Base-by-base conservation (phyloP, 1,140 invertebrate species). In the Drosophila subobscura region DNA sequence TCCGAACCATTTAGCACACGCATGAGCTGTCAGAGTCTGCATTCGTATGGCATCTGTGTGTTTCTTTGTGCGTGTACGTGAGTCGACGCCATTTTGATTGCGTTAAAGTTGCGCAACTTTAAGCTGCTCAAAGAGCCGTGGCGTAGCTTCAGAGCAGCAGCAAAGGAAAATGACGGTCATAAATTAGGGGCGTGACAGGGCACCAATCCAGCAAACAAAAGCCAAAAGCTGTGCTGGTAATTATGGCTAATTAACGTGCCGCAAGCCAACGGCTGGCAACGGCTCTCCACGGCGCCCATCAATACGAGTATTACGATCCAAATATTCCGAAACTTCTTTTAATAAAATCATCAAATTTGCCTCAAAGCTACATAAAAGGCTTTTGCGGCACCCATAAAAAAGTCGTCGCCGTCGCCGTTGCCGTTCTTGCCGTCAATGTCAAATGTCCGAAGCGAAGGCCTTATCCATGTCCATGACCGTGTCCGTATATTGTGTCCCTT, bases 261-360 rank as follows among this genome's bases (percentile, higher is more conserved):
- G 46, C 75, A 75, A 63, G 60, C 37, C 46, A 64, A 40, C 6
- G 33, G n/a, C 42, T 45, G 14, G 16, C 33, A 37, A 37, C 3
- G 33, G 10, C 33, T 37, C 33, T 12, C 10, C 33, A 10, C 22
- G 1, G 12, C 14, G 23, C 27, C 49, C 27, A 42, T 27, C 42
- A 63, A 61, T 86, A 37, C 81, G 73, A 77, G 33, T 85, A 71
- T 57, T 45, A 53, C 41, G 42, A 65, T 22, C 57, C 51, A 37
- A 73, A 72, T 60, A 64, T 40, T 40, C 37, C 33, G 54, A 47
- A 72, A 75, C 55, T 77, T 86, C 59, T 59, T 76, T 80, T 86
- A 85, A 85, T 86, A 85, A 85, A 86, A 85, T 72, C 81, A 86
- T 86, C 78, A 88, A 86, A 86, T 88, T 86, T 86, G 83, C 73